phyloP scores from a whole-genome alignment of 1,140 invertebrate genomes.

The Apis dorsata region DNA sequence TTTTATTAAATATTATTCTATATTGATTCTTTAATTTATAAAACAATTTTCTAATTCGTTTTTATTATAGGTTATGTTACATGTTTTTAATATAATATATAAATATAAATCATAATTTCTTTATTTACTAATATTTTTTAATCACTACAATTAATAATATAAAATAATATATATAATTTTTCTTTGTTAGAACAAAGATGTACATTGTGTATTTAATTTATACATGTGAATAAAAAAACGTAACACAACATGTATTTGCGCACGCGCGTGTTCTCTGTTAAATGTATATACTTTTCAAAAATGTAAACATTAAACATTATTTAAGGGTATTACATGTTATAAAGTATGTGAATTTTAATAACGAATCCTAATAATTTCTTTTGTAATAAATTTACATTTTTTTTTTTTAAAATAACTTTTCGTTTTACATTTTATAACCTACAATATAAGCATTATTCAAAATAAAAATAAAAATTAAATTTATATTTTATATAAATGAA shows the following conservation, averaged over 20 bases:
- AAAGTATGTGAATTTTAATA: background rate
- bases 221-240: background rate
- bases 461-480: background rate
- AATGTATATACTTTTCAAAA: background rate
- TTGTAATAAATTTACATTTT: background rate
- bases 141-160: no score
- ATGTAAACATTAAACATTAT: background rate
- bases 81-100: no score
- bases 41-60: background rate
- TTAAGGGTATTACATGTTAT: no score
- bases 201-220: background rate
- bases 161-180: background rate
- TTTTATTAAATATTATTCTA: background rate
- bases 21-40: background rate
- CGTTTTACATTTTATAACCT: constrained; percentile 21
- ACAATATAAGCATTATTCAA: background rate
- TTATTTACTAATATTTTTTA: background rate
- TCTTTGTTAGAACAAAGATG: no score
- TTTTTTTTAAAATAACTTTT: constrained; percentile 7
- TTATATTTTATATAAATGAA: constrained; percentile 24
- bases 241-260: no score
- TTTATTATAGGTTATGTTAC: constrained; percentile 1
- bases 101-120: background rate
- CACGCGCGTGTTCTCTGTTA: background rate
- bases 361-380: background rate